These are phyloP conservation scores for Brachionichthys hirsutus DNA, from an alignment of 2,113 vertebrate genomes.

Conservation along the genomic window DNA sequence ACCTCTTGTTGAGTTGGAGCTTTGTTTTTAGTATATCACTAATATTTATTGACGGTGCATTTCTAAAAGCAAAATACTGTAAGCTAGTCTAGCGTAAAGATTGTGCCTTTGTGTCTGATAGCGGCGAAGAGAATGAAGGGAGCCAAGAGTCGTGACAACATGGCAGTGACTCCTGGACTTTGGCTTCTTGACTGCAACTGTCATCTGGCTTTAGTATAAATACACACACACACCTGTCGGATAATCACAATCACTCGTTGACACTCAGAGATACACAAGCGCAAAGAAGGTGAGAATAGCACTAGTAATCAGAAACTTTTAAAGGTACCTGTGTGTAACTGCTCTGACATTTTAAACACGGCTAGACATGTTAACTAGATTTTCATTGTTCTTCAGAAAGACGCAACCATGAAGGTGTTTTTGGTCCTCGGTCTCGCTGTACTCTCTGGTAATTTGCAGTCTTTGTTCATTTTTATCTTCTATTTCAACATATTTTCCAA, in stretches of 20 bases:
- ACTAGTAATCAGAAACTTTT: not conserved
- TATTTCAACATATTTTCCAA: not conserved
- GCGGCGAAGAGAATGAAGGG: constrained; percentile 19
- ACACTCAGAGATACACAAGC: constrained; percentile 21
- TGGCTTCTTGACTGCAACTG: constrained; percentile 60
- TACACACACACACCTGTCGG: constrained; percentile 26
- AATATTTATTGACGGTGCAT: not conserved
- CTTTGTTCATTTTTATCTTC: not conserved
- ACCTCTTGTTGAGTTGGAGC: not conserved
- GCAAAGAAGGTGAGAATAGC: constrained; percentile 56
- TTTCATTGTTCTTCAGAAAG: constrained; percentile 33
- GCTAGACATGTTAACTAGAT: constrained; percentile 1
- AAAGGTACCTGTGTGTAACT: not conserved
- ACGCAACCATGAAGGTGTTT: constrained; percentile 66
- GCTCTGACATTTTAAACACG: not conserved
- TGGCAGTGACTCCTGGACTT: constrained; percentile 74
- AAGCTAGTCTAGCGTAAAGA: not conserved
- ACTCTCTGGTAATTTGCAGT: constrained; percentile 67
- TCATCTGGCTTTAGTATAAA: constrained; percentile 62
- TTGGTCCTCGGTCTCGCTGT: constrained; percentile 58
- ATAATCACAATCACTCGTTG: constrained; percentile 31
- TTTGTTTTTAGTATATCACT: not conserved
- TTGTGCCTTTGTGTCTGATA: constrained; percentile 12
- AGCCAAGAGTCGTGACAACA: constrained; percentile 58
- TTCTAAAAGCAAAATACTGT: not conserved